A percentile compares a stretch with the other conserved stretches of the same genome.
Conservation (phyloP, 2,888 invertebrate genomes). For the Heteromyza rotundicornis region DNA sequence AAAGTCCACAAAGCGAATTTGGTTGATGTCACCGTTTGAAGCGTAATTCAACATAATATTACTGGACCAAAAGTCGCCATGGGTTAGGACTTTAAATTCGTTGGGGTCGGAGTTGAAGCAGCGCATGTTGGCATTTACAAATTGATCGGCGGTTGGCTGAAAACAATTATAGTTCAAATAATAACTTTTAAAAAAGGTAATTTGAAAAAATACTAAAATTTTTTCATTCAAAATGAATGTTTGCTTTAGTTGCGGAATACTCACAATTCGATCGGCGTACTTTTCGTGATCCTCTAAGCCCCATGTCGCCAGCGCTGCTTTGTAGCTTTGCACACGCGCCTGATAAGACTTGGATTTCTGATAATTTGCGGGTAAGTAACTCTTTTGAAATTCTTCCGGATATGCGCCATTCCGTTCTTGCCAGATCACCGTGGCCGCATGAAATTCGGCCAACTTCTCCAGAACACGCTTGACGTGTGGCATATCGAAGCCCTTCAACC, state of each 20-base stretch:
- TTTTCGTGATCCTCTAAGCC: conserved; percentile 46
- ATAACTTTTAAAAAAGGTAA: neutral
- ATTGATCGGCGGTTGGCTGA: conserved; percentile 55
- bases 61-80: conserved; percentile 60
- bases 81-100: conserved; percentile 57
- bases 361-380: conserved; percentile 54
- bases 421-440: conserved; percentile 56
- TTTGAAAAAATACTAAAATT: neutral
- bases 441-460: conserved; percentile 57
- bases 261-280: conserved; percentile 48
- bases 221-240: neutral
- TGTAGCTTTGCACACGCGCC: conserved; percentile 46
- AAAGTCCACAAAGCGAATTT: conserved; percentile 57
- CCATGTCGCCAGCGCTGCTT: conserved; percentile 51
- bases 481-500: conserved; percentile 55
- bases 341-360: conserved; percentile 50
- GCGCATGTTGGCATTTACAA: conserved; percentile 48
- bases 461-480: conserved; percentile 53
- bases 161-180: neutral
- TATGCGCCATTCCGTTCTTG: conserved; percentile 46
- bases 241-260: conserved; percentile 23
- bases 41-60: conserved; percentile 54
- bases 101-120: conserved; percentile 44
- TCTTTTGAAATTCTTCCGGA: conserved; percentile 47
- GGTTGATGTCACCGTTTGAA: conserved; percentile 45